Evolutionary conservation across 2,797 vertebrate genomes (phyloP).

Genomic region (Notolabrus celidotus): DNA sequence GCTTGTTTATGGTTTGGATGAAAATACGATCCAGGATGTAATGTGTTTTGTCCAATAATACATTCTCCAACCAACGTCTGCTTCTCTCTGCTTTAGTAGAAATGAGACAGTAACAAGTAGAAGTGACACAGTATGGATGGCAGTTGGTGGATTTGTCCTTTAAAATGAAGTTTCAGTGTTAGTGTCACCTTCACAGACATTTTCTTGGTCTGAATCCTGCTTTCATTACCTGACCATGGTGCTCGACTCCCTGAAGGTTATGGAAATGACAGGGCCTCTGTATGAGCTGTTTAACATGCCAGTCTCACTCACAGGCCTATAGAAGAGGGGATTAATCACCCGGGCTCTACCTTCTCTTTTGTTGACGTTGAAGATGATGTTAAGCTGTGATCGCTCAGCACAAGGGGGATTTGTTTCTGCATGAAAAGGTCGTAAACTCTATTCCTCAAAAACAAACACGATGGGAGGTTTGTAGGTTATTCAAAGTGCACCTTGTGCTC

Average conservation of each 20-base stretch:
- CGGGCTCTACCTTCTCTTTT: slow-evolving; percentile 6
- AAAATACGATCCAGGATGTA: too few relatives aligned
- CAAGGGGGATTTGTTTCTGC: slow-evolving; percentile 43
- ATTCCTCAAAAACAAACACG: slow-evolving; percentile 14
- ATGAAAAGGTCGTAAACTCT: slow-evolving; percentile 18
- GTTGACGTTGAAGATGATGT: slow-evolving; percentile 40
- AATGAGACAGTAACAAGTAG: too few relatives aligned
- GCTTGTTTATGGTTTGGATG: too few relatives aligned
- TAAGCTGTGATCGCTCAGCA: slow-evolving; percentile 23
- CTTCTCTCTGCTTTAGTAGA: too few relatives aligned
- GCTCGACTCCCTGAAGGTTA: slow-evolving; percentile 46
- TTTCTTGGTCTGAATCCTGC: slow-evolving; percentile 4
- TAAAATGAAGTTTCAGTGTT: slow-evolving; percentile 1
- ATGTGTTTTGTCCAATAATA: too few relatives aligned
- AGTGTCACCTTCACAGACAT: background rate
- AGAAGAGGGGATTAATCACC: slow-evolving; percentile 34
- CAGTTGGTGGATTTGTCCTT: background rate
- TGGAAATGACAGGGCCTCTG: slow-evolving; percentile 27
- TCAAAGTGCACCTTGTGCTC: background rate
- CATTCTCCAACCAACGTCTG: too few relatives aligned
- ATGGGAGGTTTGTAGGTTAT: slow-evolving; percentile 15
- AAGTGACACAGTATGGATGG: too few relatives aligned
- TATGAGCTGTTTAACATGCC: slow-evolving; percentile 64
- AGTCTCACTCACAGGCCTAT: slow-evolving; percentile 36
- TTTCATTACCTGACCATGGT: accelerated